These are phyloP conservation scores for Bombus terrestris DNA, from an alignment of 1,140 invertebrate species.

Conservation along the genomic window DNA sequence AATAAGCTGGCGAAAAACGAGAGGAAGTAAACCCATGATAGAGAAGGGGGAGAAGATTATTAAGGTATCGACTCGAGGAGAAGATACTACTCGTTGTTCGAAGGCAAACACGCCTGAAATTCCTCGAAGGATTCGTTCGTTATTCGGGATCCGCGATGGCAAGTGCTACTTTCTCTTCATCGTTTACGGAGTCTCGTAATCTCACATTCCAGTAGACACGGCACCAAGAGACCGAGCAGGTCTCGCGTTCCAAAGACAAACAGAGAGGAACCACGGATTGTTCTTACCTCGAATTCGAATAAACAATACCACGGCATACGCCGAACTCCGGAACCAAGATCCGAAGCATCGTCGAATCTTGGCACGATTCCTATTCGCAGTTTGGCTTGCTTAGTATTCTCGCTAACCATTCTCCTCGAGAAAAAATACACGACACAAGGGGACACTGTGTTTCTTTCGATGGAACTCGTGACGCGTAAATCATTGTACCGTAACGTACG, in stretches of 20 bases:
- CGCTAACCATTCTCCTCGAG: not conserved
- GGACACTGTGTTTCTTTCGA: not conserved
- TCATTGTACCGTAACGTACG: not conserved
- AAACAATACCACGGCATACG: constrained; percentile 59
- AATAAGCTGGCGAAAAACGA: too few relatives aligned
- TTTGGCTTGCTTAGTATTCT: constrained; percentile 47
- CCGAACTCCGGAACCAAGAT: constrained; percentile 38
- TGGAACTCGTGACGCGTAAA: not conserved
- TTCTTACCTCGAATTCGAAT: constrained; percentile 66
- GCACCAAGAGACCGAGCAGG: constrained; percentile 19
- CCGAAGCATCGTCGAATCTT: constrained; percentile 65
- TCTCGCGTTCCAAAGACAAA: constrained; percentile 60
- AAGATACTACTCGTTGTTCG: not conserved
- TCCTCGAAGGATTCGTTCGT: not conserved
- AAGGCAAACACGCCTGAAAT: not conserved
- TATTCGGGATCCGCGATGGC: too few relatives aligned
- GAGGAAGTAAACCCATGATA: too few relatives aligned
- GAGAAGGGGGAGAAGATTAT: not conserved
- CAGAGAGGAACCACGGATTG: constrained; percentile 51
- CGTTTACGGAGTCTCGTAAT: constrained; percentile 8
- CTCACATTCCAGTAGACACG: constrained; percentile 39
- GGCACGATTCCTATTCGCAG: constrained; percentile 67
- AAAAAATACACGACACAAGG: not conserved
- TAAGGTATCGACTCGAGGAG: not conserved
- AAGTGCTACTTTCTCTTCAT: not conserved